Evolutionary conservation across 2,113 vertebrate species (phyloP).

Genomic region (Heptranchias perlo): DNA sequence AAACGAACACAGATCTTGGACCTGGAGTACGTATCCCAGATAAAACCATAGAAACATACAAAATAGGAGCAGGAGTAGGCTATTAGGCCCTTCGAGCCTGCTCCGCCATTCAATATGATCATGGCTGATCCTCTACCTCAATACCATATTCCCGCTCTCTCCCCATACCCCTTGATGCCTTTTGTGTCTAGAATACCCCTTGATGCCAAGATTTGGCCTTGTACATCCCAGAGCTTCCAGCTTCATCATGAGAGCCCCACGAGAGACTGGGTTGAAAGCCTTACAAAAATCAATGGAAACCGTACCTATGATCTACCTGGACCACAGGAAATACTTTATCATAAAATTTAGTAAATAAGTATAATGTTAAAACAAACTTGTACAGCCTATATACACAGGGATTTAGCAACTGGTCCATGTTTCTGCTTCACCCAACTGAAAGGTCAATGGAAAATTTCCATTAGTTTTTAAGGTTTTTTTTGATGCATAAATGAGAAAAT

Average conservation of each 20-base stretch:
- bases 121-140: no score
- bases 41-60: no score
- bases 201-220: background rate
- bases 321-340: background rate
- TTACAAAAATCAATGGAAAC: background rate
- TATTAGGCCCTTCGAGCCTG: no score
- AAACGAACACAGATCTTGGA: background rate
- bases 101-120: no score
- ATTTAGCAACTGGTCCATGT: background rate
- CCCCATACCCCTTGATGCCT: no score
- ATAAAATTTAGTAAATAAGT: background rate
- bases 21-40: background rate
- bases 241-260: background rate
- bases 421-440: background rate
- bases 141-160: no score
- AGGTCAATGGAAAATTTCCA: background rate
- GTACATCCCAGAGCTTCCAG: background rate
- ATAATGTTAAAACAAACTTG: background rate
- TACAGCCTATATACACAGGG: background rate
- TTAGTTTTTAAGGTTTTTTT: no score
- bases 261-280: background rate
- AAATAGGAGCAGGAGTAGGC: no score
- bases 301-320: background rate
- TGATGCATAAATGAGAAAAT: background rate
- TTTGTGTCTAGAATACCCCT: no score